These are phyloP conservation scores for Meloidogyne hapla DNA, from an alignment of 1,140 invertebrate genomes.

Conservation along the genomic window DNA sequence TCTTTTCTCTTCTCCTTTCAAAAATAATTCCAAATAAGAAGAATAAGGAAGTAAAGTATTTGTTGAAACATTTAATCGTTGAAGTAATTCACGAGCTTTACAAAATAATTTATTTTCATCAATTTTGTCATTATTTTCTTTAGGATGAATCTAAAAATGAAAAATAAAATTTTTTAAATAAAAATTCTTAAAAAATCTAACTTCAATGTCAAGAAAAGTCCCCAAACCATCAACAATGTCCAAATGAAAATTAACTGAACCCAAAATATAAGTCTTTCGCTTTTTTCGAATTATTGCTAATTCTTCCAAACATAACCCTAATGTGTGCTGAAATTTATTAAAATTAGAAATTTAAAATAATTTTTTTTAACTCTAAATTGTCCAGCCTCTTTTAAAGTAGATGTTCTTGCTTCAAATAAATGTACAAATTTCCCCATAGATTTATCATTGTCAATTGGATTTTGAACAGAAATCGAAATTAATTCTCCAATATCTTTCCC, in stretches of 20 bases:
- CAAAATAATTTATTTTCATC: constrained; percentile 14
- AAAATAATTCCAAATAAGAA: constrained; percentile 30
- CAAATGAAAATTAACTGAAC: constrained; percentile 23
- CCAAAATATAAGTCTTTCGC: constrained; percentile 21
- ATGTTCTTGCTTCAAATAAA: constrained; percentile 17
- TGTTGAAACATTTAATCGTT: not conserved
- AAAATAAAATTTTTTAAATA: not conserved
- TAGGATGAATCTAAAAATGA: constrained; percentile 22
- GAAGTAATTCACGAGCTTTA: constrained; percentile 11
- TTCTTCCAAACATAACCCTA: constrained; percentile 27
- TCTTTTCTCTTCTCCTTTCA: not conserved
- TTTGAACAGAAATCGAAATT: constrained; percentile 20
- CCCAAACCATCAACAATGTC: constrained; percentile 32
- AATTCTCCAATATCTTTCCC: constrained; percentile 34
- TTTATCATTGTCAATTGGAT: not conserved
- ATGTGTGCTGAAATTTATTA: constrained; percentile 29
- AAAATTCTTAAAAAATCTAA: not conserved
- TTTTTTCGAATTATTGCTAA: constrained; percentile 29
- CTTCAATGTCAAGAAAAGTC: constrained; percentile 34
- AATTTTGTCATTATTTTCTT: not conserved
- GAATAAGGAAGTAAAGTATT: constrained; percentile 4
- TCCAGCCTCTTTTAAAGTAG: constrained; percentile 12
- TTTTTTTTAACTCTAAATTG: constrained; percentile 12
- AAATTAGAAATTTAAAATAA: not conserved
- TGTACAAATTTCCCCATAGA: not conserved